Evolutionary conservation across 2,113 vertebrate genomes (phyloP), one percentile per base, ranked within the genome.

Genomic region (Lepisosteus osseus): DNA sequence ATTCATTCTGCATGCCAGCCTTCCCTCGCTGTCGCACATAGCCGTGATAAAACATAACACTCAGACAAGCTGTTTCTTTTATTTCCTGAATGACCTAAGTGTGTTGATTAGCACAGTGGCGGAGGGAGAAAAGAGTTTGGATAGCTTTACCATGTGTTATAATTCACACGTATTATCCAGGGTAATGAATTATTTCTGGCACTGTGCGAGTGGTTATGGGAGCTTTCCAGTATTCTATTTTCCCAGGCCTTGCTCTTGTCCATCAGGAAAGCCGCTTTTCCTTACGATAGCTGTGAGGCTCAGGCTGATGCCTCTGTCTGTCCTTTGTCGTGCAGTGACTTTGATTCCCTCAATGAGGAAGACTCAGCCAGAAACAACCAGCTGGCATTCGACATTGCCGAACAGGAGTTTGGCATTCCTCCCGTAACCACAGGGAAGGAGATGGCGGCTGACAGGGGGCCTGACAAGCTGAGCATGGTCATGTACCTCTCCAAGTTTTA

Each of bases 401-500:
- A 99, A 77, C 90, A 79, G 17, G 95, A 98, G 77, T 95, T 98
- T 74, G 96, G 96, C n/a, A 96, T 99, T 80, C 81, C 88, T 7
- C 87, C 96, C 0, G 87, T 98, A 80, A 91, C 87, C 54, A 94
- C 94, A 0, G 94, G 85, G 59, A 87, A 89, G 80, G 95, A 98
- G 84, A 86, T 95, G 87, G 91, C 86, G 0, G 90, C 77, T 0
- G 86, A 82, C 0, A 80, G 84, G 69, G 94, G 95, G 79, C 93
- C 93, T 0, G 95, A 99, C 84, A 97, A 95, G 78, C 94, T 92
- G 78, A 92, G 83, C 82, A 95, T 98, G 93, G 92, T 88, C 73
- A 84, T 91, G 78, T 99, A 97, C 86, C 93, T 99, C 76, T 98
- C 97, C 82, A 98, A 94, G 78, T 96, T 97, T 81, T 98, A 98